Percentiles rank a stretch among this genome's conserved stretches.
These are phyloP conservation scores for Stichopus chloronotus DNA, from an alignment of 35 echinoderm and acorn worm genomes.

Conservation along the genomic window DNA sequence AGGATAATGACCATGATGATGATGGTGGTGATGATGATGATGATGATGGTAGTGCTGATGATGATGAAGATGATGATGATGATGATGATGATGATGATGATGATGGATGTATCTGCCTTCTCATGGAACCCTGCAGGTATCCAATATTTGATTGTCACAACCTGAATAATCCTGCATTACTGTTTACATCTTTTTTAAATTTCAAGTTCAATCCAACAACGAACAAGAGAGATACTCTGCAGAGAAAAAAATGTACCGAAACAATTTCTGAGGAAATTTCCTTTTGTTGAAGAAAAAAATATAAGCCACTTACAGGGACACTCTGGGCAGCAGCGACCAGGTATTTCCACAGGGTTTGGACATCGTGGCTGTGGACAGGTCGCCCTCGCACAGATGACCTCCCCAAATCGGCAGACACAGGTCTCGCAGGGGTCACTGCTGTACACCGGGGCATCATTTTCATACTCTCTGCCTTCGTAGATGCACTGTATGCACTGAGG, in stretches of 20 bases:
- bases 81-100: constrained; percentile 28
- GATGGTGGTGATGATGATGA: constrained; percentile 24
- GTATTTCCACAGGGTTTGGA: constrained; percentile 61
- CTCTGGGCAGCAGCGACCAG: constrained; percentile 81
- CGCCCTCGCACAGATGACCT: constrained; percentile 61
- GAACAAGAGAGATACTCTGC: no score
- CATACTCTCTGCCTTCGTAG: constrained; percentile 61
- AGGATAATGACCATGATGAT: constrained; percentile 26
- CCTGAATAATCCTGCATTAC: no score
- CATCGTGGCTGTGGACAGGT: constrained; percentile 68
- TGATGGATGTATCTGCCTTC: no score
- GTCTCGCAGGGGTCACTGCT: constrained; percentile 74
- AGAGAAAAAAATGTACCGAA: no score
- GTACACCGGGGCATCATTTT: constrained; percentile 60
- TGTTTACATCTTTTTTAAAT: no score
- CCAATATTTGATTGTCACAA: no score
- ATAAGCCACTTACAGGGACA: constrained; percentile 65
- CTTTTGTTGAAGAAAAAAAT: no score
- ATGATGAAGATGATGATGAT: constrained; percentile 11
- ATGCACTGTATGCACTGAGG: constrained; percentile 63
- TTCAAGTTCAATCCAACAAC: no score
- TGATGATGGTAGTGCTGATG: constrained; percentile 16
- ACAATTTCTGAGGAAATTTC: no score
- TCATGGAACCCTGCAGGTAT: no score
- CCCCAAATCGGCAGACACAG: constrained; percentile 72